Base-by-base conservation (phyloP, 2,113 vertebrate species). In the Rhegmatorhina hoffmannsi region DNA sequence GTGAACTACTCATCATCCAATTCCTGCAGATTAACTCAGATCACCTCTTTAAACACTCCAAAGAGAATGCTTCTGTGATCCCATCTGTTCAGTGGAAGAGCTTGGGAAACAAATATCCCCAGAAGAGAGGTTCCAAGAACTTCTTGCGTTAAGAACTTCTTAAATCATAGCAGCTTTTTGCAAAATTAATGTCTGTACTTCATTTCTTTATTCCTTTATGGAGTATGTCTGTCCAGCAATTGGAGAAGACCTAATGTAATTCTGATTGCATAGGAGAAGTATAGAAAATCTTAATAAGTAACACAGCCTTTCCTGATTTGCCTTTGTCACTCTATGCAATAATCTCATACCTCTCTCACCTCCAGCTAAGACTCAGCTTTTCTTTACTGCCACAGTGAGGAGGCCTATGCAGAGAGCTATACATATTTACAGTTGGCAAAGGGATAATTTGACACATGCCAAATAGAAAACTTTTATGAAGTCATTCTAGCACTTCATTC, bases 81-180 rank as follows among this genome's bases (percentile, higher is more conserved):
- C 80, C 86, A 84, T 91, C 68, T 94, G 84, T 74, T 95, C 73
- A 81, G 38, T 55, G 67, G 60, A 88, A 94, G 26, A 92, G 33
- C 44, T 86, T 81, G 38, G 80, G 38, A 93, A 94, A 29, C 7
- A 74, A 89, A 21, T 44, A 64, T 60, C 21, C 64, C 73, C 76
- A 72, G n/a, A 73, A 80, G n/a, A 85, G 36, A 70, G 18, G 38
- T 67, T 86, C 14, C 40, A 63, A 89, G 43, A 67, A 86, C 31
- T 31, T 7, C 74, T 75, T 28, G 17, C n/a, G 38, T 87, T 84
- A 89, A 74, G 47, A 88, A 84, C 38, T 75, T 43, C 21, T 62
- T 74, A 40, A 78, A 44, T 78, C 5, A 44, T 53, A 56, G 44
- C 52, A 89, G 47, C 33, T 59, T 33, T 81, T 89, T 72, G 31